phyloP scores from a whole-genome alignment of 2,888 invertebrate species.

The Ormyrus labotus region DNA sequence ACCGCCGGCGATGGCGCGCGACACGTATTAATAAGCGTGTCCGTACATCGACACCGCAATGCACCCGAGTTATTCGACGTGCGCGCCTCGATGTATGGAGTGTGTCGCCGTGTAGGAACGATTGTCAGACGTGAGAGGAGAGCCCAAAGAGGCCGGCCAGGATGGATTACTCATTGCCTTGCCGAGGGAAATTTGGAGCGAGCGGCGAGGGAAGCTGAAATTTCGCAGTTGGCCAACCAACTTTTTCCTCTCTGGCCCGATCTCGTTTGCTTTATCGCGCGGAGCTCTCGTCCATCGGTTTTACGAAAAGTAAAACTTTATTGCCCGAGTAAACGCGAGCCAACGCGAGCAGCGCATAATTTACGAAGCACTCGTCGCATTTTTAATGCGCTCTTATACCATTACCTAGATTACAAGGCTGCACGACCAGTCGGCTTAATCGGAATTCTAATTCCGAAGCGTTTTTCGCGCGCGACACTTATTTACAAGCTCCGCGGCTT shows the following conservation, averaged over 20 bases:
- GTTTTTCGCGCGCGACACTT: slow-evolving; percentile 21
- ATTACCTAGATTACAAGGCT: too few species aligned
- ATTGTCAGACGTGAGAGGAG: slow-evolving; percentile 42
- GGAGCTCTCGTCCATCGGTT: too few species aligned
- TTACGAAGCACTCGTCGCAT: too few species aligned
- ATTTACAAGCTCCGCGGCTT: slow-evolving; percentile 10
- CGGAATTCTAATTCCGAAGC: not conserved
- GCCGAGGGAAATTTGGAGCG: slow-evolving; percentile 4
- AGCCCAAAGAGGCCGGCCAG: not conserved
- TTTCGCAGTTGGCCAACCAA: too few species aligned
- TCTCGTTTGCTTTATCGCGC: too few species aligned
- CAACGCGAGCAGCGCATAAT: too few species aligned
- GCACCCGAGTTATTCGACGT: slow-evolving; percentile 60
- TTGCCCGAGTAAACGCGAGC: too few species aligned
- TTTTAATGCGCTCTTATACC: too few species aligned
- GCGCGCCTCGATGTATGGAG: slow-evolving; percentile 51
- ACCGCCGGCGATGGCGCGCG: slow-evolving; percentile 52
- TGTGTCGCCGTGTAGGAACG: slow-evolving; percentile 30
- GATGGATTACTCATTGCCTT: slow-evolving; percentile 35
- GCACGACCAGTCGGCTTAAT: too few species aligned
- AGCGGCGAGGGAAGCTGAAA: not conserved
- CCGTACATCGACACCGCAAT: slow-evolving; percentile 65
- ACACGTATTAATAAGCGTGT: slow-evolving; percentile 69
- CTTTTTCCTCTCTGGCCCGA: too few species aligned
- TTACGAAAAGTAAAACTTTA: too few species aligned